Base-by-base conservation (phyloP, 2,113 vertebrate genomes). In the Hassar affinis region DNA sequence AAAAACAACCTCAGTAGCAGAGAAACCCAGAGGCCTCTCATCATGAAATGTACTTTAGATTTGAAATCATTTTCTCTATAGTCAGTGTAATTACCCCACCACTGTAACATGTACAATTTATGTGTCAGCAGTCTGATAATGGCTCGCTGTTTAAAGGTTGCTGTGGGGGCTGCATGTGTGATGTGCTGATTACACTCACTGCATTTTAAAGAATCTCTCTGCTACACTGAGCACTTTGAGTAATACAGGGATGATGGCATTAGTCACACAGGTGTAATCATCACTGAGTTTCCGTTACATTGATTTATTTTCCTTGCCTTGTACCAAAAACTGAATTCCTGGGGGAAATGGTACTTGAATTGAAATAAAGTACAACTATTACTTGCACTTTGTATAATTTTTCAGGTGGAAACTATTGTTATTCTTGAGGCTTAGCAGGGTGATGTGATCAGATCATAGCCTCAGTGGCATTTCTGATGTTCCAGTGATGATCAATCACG, bases 401-500 rank as follows among this genome's bases (percentile, higher is more conserved):
- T 38, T 59, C 85, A 99, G 97, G 91, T 98, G 0, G 96, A 98
- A 69, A 18, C 93, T 61, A 96, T 99, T 25, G 95, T 99, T 85
- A 92, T 92, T 0, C 89, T 99, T 74, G 97, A 0, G 98, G 98
- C 82, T 94, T 99, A 14, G 94, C 90, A 27, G 97, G 96, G 71
- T 95, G 97, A 12, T 95, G 99, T 89, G 97, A 99, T 92, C 98
- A 99, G 91, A 95, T 57, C 68, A 97, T 99, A 98, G 96, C 97
- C 1, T 96, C 95, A 0, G 92, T 99, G 59, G 94, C 94, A 94
- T 20, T 94, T 35, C 30, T 66, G 30, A 66, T 18, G 14, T 51
- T 12, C 49, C 49, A 51, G 49, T 51, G 49, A 51, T 47, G 45
- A 47, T 47, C 45, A 47, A 9, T 10, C 45, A 47, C 7, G 45